Evolutionary conservation across 2,888 invertebrate species (phyloP), one percentile per base, ranked within the genome.

Genomic region (Dicyrtoma fusca): DNA sequence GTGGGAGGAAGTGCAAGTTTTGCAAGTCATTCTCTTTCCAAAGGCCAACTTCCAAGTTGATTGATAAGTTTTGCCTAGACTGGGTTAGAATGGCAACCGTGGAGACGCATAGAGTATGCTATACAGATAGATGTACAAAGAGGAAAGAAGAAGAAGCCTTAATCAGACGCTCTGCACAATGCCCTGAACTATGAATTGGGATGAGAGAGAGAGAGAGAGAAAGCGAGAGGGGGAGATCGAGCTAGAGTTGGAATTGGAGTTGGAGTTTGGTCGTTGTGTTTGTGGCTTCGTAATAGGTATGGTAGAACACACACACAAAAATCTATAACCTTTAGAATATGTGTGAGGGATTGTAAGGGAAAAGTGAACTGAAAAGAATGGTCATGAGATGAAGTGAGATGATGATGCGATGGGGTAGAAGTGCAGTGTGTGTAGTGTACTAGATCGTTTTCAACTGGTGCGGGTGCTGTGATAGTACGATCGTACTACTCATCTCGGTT

Each of bases 1-100:
- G 73, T 71, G 53, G 74, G 72, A 76, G 55, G 75, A 76, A 77
- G 76, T 79, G 79, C 77, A 77, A 79, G 75, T 75, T 75, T 72
- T 74, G 77, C 77, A 77, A 74, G 77, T 19, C 4, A 34, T 5
- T 34, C 34, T 34, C 3, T 8, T 34, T 34, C 8, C 34, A 5
- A 34, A 34, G 34, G 34, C 34, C 34, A 34, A 34, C 4, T 34
- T 34, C 34, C 34, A 34, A 34, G 3, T 34, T 34, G 4, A 34
- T 34, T 34, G 34, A 34, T 34, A 8, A 8, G 34, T 34, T 34
- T 34, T 34, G 34, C 8, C 8, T 34, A 8, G 34, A 5, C 3
- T 34, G 34, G 34, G 34, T 34, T 34, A 34, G 34, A 34, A 8
- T 8, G 34, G 34, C 34, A 34, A 34, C 34, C 4, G 34, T 8